Evolutionary conservation across 2,113 vertebrate species (phyloP).

Genomic region (Dasyornis broadbenti): DNA sequence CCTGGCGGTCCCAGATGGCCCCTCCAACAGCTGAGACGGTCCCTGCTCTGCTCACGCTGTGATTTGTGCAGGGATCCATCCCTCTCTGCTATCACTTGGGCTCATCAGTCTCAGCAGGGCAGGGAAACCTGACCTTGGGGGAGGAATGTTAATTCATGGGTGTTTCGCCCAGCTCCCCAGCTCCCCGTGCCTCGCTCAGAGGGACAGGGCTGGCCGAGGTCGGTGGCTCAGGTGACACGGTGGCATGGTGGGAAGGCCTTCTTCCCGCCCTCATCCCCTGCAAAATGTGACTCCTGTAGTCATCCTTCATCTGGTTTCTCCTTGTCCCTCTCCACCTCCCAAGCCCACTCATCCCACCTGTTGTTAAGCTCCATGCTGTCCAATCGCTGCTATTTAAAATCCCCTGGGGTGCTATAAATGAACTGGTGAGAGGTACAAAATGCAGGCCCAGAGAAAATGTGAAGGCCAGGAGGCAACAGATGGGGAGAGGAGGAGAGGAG

Average conservation of each 20-base stretch:
- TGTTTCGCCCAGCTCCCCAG: neutral
- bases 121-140: neutral
- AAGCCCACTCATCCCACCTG: neutral
- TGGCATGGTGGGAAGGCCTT: neutral
- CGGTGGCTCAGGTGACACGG: neutral
- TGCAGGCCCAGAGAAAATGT: neutral
- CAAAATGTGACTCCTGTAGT: neutral
- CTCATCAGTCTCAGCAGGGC: constrained; percentile 52
- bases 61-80: neutral
- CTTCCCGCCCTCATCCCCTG: neutral
- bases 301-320: neutral
- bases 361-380: neutral
- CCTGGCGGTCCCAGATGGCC: constrained; percentile 60
- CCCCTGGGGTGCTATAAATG: neutral
- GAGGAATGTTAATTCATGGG: neutral
- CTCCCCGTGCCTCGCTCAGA: neutral
- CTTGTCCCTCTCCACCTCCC: neutral
- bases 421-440: neutral
- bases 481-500: neutral
- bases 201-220: accelerated
- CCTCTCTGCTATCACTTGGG: constrained; percentile 48
- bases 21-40: constrained; percentile 62
- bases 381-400: neutral
- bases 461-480: neutral
- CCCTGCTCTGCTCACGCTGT: neutral